phyloP scores from a whole-genome alignment of 1,140 invertebrate genomes.

The Oncopodura yosiiana region DNA sequence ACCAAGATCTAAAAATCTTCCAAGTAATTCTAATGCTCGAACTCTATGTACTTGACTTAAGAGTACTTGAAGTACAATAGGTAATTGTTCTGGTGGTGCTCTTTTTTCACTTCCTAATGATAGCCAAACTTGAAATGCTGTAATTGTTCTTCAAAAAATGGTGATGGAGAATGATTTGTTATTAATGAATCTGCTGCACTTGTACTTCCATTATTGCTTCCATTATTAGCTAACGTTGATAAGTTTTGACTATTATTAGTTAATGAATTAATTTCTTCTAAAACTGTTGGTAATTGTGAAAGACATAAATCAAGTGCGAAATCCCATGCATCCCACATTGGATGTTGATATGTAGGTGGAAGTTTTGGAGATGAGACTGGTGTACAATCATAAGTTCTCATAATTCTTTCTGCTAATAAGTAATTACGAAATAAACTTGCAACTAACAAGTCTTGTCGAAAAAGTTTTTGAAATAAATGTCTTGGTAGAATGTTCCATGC shows the following conservation, averaged over 20 bases:
- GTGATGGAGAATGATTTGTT: constrained; percentile 57
- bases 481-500: constrained; percentile 90
- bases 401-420: constrained; percentile 88
- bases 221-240: constrained; percentile 7
- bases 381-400: constrained; percentile 91
- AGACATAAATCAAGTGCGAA: constrained; percentile 87
- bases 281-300: constrained; percentile 70
- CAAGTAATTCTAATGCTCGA: constrained; percentile 84
- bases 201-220: constrained; percentile 3
- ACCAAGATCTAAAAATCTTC: constrained; percentile 90
- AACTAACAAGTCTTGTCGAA: constrained; percentile 94
- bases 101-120: constrained; percentile 65
- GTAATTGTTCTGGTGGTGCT: constrained; percentile 86
- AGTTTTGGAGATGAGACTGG: constrained; percentile 83
- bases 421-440: constrained; percentile 97
- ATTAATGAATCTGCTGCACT: neutral
- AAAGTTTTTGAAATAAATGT: constrained; percentile 51
- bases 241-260: neutral
- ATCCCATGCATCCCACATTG: constrained; percentile 96
- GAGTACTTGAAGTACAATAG: constrained; percentile 94
- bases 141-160: constrained; percentile 98
- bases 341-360: constrained; percentile 73
- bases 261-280: constrained; percentile 43
- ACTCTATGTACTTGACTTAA: constrained; percentile 93
- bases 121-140: constrained; percentile 96